phyloP scores from a whole-genome alignment of 2,888 invertebrate genomes.

The Tuta absoluta region DNA sequence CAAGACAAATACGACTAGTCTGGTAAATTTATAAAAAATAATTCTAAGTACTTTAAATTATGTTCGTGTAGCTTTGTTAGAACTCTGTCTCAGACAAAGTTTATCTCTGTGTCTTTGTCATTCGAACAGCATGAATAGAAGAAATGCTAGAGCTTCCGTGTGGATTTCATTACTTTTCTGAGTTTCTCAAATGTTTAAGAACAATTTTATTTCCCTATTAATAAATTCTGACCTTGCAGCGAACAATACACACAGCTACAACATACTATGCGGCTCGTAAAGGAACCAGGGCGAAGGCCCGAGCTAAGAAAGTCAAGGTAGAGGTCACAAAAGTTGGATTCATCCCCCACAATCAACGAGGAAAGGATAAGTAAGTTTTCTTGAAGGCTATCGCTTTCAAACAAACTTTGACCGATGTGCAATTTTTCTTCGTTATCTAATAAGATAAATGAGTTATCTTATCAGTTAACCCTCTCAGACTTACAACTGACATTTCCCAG shows the following conservation, averaged over 20 bases:
- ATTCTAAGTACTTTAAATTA: not conserved
- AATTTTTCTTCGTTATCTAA: too few species aligned
- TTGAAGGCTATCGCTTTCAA: too few species aligned
- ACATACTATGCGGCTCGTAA: slow-evolving; percentile 89
- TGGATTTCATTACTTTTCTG: too few species aligned
- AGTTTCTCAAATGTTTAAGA: too few species aligned
- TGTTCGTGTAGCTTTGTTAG: too few species aligned
- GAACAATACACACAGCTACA: slow-evolving; percentile 79
- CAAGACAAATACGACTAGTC: slow-evolving; percentile 52
- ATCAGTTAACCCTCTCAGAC: too few species aligned
- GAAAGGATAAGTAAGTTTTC: slow-evolving; percentile 60
- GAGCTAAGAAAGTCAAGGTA: slow-evolving; percentile 88
- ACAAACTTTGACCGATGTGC: too few species aligned
- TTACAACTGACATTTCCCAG: too few species aligned
- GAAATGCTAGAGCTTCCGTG: too few species aligned
- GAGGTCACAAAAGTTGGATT: slow-evolving; percentile 88
- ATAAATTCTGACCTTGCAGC: slow-evolving; percentile 50
- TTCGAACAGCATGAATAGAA: too few species aligned
- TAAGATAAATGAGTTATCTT: too few species aligned
- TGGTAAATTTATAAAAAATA: slow-evolving; percentile 51
- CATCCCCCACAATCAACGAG: slow-evolving; percentile 85
- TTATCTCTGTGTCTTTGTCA: not conserved
- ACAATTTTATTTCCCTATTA: not conserved
- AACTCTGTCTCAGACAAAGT: too few species aligned
- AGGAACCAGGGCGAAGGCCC: slow-evolving; percentile 89